Evolutionary conservation across 2,797 vertebrate genomes (phyloP), one percentile per base, ranked within the genome.

Genomic region (Orestias chungarensis): DNA sequence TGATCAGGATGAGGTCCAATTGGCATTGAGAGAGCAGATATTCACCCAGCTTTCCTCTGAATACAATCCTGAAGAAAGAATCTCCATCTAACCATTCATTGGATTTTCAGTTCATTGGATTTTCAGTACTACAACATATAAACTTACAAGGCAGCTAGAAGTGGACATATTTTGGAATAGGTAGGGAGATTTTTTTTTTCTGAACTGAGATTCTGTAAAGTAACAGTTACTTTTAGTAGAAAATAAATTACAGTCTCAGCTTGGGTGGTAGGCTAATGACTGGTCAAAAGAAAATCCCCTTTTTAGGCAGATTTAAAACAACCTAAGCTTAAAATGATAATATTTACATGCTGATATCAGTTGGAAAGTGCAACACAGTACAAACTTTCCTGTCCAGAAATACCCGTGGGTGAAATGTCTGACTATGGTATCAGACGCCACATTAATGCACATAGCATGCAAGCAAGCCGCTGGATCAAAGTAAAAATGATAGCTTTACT

Each of bases 1-100:
- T 64, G 38, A 74, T 73, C 61, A 65, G 38, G 52, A 75, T 54
- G 25, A 74, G 82, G 80, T 81, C 67, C 27, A 70, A 73, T 77
- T 85, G 86, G 82, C 71, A 81, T 33, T 75, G 49, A 71, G 18
- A 10, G 23, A 66, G 38, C 29, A 66, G 23, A 54, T 35, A 44
- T 20, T 57, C 7, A 20, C 9, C 52, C 42, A 47, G 62, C 40
- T 73, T 38, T 59, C 55, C 66, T 44, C 54, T 33, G 64, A 54
- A 67, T 57, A 31, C 12, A 65, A 18, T 59, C 62, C 42, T 61
- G 44, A 25, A 33, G 29, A 17, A 71, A 62, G 62, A 43, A 67
- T 52, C 38, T n/a, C 38, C n/a, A n/a, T n/a, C n/a, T n/a, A n/a
- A n/a, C n/a, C n/a, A n/a, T n/a, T n/a, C n/a, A n/a, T 35, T 35